Conservation (phyloP, 2,113 vertebrate genomes). For the Ciconia maguari region DNA sequence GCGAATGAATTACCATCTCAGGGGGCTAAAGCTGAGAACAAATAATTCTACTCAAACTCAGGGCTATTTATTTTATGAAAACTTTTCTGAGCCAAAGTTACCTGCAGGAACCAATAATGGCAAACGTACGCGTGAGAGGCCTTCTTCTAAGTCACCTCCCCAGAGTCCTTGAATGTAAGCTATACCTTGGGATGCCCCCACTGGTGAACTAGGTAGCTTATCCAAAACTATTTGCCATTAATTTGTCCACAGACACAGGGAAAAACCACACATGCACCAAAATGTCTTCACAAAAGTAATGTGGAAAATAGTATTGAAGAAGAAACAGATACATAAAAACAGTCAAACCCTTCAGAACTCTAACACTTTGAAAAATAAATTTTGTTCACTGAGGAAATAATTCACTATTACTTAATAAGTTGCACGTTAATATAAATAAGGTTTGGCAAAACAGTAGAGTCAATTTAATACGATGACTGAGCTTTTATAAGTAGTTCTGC, state of each 20-base stretch:
- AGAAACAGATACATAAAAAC: background rate
- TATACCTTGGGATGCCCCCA: background rate
- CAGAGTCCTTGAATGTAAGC: background rate
- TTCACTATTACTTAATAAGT: background rate
- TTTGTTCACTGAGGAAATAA: background rate
- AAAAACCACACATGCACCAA: accelerated
- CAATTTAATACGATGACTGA: background rate
- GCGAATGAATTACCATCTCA: background rate
- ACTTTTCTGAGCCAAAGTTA: background rate
- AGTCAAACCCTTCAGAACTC: background rate
- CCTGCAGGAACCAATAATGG: background rate
- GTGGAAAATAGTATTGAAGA: background rate
- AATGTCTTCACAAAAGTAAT: background rate
- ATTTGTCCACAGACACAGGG: background rate
- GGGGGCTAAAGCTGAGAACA: background rate
- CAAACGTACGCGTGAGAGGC: background rate
- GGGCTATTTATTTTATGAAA: background rate
- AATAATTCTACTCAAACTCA: background rate
- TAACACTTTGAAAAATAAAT: background rate
- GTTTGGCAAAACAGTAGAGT: background rate
- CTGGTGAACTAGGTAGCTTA: background rate
- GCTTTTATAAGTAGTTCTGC: background rate
- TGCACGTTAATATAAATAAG: background rate
- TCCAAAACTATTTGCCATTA: background rate
- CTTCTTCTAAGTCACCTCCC: background rate